phyloP scores from a whole-genome alignment of 2,113 vertebrate genomes.

The Leucopsar rothschildi region DNA sequence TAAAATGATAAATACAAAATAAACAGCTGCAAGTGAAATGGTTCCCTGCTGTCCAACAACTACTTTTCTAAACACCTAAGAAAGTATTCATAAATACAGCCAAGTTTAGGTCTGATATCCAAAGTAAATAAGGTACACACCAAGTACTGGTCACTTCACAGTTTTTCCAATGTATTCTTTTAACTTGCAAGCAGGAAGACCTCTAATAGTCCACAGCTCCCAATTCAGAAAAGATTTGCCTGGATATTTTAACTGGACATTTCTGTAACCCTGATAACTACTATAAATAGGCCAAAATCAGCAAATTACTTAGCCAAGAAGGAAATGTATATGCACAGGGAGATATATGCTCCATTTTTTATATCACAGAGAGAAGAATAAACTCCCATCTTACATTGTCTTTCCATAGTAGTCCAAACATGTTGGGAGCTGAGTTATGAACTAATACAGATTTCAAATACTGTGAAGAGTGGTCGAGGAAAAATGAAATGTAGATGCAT shows the following conservation, averaged over 20 bases:
- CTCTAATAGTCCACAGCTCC: background rate
- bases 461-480: background rate
- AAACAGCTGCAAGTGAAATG: constrained; percentile 25
- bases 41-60: constrained; percentile 11
- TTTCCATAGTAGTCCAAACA: background rate
- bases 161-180: background rate
- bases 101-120: background rate
- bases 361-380: background rate
- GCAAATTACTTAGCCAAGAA: background rate
- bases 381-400: background rate
- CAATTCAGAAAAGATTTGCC: background rate
- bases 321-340: background rate
- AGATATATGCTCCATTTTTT: background rate
- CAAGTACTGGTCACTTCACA: background rate
- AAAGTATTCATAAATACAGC: background rate
- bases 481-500: background rate
- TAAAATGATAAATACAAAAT: constrained; percentile 53
- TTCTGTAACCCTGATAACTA: background rate
- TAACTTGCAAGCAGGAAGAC: background rate
- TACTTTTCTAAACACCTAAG: constrained; percentile 10
- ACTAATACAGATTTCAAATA: background rate
- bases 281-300: background rate
- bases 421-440: background rate
- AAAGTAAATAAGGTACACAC: background rate
- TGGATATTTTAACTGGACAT: background rate